Conservation (phyloP, 2,888 invertebrate genomes). For the Aquatica leii region DNA sequence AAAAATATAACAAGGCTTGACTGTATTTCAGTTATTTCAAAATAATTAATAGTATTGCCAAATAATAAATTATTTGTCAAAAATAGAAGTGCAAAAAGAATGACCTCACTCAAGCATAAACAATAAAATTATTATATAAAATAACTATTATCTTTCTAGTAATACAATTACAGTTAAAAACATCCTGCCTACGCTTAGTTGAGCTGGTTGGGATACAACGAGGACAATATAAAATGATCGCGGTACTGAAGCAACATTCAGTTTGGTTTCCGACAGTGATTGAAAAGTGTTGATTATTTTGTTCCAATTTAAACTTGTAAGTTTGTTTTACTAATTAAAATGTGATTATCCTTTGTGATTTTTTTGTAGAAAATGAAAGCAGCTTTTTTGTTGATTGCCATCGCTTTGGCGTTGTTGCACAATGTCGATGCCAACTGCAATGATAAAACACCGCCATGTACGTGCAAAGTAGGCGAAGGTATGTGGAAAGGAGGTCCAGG, state of each 20-base stretch:
- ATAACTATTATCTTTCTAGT: background rate
- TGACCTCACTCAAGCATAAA: too few relatives aligned
- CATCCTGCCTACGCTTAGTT: conserved; percentile 4
- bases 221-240: background rate
- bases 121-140: too few relatives aligned
- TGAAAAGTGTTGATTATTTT: too few relatives aligned
- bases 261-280: too few relatives aligned
- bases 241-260: background rate
- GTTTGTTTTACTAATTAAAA: too few relatives aligned
- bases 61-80: too few relatives aligned
- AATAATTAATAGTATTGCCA: too few relatives aligned
- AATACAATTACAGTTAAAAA: background rate
- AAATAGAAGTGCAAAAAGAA: too few relatives aligned
- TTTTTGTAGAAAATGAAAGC: conserved; percentile 1
- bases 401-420: background rate
- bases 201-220: background rate
- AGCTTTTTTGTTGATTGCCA: background rate
- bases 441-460: conserved; percentile 1
- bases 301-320: too few relatives aligned
- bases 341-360: too few relatives aligned
- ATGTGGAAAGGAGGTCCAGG: background rate
- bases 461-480: conserved; percentile 4
- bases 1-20: too few relatives aligned
- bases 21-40: too few relatives aligned
- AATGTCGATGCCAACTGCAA: background rate